These are phyloP conservation scores for Bubalus kerabau DNA, from an alignment of 2,113 vertebrate genomes.

Conservation along the genomic window DNA sequence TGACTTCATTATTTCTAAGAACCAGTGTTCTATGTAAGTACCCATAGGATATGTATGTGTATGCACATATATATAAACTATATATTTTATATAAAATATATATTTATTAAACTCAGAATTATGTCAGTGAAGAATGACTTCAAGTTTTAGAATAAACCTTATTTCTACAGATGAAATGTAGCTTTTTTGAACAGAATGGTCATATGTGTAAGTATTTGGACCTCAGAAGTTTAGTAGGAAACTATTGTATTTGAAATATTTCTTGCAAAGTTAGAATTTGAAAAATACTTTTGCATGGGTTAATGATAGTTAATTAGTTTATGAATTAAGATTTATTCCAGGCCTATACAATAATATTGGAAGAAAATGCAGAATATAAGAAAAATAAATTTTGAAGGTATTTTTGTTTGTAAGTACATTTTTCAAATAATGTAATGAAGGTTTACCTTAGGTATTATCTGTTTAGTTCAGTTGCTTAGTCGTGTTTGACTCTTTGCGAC, in stretches of 20 bases:
- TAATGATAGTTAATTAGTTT: background rate
- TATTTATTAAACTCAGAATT: background rate
- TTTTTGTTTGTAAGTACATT: background rate
- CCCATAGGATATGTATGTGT: background rate
- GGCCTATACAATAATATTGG: background rate
- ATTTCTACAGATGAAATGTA: background rate
- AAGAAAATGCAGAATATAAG: background rate
- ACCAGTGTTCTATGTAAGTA: background rate
- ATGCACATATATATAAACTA: background rate
- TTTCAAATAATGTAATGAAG: background rate
- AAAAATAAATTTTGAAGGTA: background rate
- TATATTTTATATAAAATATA: background rate
- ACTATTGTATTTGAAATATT: background rate
- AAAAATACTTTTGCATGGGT: background rate
- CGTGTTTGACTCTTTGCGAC: rapidly evolving
- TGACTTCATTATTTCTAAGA: background rate
- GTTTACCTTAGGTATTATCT: background rate
- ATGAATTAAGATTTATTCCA: background rate
- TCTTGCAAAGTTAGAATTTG: background rate
- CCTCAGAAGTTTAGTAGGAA: background rate
- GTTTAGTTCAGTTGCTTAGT: background rate
- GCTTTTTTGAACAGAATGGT: conserved; percentile 3
- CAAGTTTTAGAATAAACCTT: background rate
- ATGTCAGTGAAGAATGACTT: background rate
- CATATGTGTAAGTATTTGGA: background rate